Evolutionary conservation across 2,888 invertebrate species (phyloP).

Genomic region (Fragum sueziense): DNA sequence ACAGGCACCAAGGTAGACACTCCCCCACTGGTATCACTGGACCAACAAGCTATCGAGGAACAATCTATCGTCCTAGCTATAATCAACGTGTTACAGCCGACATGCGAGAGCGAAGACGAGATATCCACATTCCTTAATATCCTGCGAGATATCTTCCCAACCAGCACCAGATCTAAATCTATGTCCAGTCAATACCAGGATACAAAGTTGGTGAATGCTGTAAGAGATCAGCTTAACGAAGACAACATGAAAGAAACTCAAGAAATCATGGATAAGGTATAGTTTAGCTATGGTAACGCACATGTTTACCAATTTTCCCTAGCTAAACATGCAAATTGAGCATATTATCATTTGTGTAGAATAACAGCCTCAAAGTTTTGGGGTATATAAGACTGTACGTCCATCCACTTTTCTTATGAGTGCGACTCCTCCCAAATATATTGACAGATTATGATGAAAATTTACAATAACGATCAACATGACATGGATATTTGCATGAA

Average conservation of each 20-base stretch:
- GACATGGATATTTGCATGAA: too few species aligned
- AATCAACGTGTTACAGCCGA: constrained; percentile 65
- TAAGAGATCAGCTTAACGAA: constrained; percentile 77
- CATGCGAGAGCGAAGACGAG: constrained; percentile 72
- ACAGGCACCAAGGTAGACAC: constrained; percentile 54
- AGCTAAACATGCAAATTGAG: too few species aligned
- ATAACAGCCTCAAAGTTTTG: too few species aligned
- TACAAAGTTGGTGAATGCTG: constrained; percentile 69
- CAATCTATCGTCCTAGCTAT: constrained; percentile 74
- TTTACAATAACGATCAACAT: too few species aligned
- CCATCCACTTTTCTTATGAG: too few species aligned
- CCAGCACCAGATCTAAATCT: constrained; percentile 61
- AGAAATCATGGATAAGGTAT: constrained; percentile 75
- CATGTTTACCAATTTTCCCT: too few species aligned
- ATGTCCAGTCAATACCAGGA: constrained; percentile 60
- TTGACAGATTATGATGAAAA: too few species aligned
- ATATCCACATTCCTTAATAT: constrained; percentile 61
- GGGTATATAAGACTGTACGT: too few species aligned
- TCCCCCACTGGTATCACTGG: constrained; percentile 58
- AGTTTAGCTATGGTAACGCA: too few species aligned
- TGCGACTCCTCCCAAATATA: too few species aligned
- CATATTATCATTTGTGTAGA: too few species aligned
- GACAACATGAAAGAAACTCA: constrained; percentile 72
- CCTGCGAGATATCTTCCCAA: constrained; percentile 78
- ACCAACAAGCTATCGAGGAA: constrained; percentile 70